These are phyloP conservation scores for Choristoneura fumiferana DNA, from an alignment of 1,140 invertebrate species.

Conservation along the genomic window DNA sequence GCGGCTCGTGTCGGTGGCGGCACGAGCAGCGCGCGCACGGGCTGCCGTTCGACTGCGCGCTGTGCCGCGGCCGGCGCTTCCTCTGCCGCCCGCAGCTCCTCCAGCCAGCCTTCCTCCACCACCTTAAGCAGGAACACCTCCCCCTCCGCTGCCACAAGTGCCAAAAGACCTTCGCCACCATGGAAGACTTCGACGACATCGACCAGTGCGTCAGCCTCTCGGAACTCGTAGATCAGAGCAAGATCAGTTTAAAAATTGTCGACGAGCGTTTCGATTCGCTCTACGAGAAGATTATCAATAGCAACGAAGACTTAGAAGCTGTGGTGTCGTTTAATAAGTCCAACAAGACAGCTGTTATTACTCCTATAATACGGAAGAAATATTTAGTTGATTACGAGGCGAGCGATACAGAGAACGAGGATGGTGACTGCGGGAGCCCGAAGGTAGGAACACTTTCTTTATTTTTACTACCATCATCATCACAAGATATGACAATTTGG, in stretches of 20 bases:
- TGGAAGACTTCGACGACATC: slow-evolving; percentile 62
- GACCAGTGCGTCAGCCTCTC: slow-evolving; percentile 61
- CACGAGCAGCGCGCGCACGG: slow-evolving; percentile 62
- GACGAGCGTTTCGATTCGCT: slow-evolving; percentile 63
- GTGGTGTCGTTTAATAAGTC: slow-evolving; percentile 54
- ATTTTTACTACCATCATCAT: too few species aligned
- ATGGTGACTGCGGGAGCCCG: slow-evolving; percentile 28
- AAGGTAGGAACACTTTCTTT: slow-evolving; percentile 35
- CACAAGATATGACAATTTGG: too few species aligned
- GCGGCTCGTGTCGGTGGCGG: slow-evolving; percentile 60
- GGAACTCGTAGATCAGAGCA: slow-evolving; percentile 45
- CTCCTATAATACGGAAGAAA: slow-evolving; percentile 55
- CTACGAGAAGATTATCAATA: slow-evolving; percentile 49
- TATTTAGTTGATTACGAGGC: slow-evolving; percentile 65
- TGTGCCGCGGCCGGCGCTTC: slow-evolving; percentile 58
- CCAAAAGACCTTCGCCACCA: slow-evolving; percentile 52
- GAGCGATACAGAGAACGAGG: slow-evolving; percentile 52
- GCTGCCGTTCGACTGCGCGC: slow-evolving; percentile 62
- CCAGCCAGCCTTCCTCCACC: slow-evolving; percentile 54
- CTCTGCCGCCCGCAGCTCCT: slow-evolving; percentile 51
- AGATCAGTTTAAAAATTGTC: slow-evolving; percentile 27
- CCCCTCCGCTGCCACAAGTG: slow-evolving; percentile 69
- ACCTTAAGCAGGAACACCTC: slow-evolving; percentile 60
- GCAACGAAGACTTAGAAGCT: slow-evolving; percentile 50
- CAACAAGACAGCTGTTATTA: slow-evolving; percentile 64